Evolutionary conservation across 2,113 vertebrate species (phyloP).

Genomic region (Nothoprocta perdicaria): DNA sequence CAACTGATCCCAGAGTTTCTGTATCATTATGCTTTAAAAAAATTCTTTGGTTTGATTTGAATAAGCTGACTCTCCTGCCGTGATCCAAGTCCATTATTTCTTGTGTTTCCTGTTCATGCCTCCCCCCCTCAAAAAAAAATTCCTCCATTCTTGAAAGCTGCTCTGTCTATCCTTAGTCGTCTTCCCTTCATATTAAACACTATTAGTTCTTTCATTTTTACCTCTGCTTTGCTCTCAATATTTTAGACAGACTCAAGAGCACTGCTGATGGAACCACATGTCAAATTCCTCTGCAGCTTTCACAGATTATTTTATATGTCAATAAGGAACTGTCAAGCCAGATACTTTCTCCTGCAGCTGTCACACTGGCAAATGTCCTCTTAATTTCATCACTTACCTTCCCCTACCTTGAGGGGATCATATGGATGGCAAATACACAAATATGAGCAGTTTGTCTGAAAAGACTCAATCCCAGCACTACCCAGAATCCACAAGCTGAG

Average conservation of each 20-base stretch:
- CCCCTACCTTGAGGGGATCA: background rate
- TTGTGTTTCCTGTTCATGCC: background rate
- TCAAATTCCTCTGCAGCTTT: background rate
- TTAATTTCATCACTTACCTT: background rate
- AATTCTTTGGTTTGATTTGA: background rate
- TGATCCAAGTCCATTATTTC: background rate
- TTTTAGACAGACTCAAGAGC: background rate
- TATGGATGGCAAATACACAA: background rate
- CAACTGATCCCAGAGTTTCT: background rate
- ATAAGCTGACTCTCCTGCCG: background rate
- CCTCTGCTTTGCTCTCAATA: background rate
- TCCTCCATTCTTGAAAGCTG: background rate
- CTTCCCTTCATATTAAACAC: background rate
- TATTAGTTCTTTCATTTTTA: background rate
- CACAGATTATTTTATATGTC: background rate
- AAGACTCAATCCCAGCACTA: background rate
- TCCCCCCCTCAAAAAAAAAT: background rate
- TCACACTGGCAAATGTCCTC: background rate
- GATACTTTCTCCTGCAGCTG: background rate
- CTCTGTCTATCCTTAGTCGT: background rate
- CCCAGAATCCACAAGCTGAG: rapidly evolving
- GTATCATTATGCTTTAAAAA: background rate
- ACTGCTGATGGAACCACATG: background rate
- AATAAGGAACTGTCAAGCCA: background rate
- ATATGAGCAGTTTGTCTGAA: background rate